Evolutionary conservation across 2,888 invertebrate genomes (phyloP).

Genomic region (Capitulum mitella): DNA sequence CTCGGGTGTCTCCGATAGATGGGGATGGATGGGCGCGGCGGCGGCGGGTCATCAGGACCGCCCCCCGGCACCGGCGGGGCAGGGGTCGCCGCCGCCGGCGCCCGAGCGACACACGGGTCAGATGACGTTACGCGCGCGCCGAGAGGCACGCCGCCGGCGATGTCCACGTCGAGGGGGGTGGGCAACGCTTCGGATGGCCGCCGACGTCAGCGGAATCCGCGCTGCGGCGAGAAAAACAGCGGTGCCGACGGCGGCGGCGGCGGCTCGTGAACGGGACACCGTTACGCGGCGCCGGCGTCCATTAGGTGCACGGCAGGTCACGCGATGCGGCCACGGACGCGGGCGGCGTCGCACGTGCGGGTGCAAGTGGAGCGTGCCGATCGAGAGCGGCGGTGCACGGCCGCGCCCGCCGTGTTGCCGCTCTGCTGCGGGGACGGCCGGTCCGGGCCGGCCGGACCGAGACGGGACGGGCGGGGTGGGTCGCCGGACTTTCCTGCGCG

Average conservation of each 20-base stretch:
- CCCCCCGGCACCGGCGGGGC: background rate
- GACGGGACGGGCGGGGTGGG: too few species aligned
- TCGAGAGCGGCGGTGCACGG: background rate
- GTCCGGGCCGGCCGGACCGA: too few species aligned
- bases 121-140: background rate
- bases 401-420: background rate
- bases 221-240: too few species aligned
- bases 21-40: constrained; percentile 5
- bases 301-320: background rate
- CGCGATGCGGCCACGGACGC: background rate
- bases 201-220: background rate
- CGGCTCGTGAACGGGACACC: background rate
- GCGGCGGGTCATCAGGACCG: constrained; percentile 9
- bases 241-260: background rate
- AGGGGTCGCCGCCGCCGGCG: background rate
- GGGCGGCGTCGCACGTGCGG: background rate
- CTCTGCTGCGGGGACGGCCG: too few species aligned
- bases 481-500: too few species aligned
- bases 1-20: background rate
- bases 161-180: too few species aligned
- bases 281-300: background rate
- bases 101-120: background rate
- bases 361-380: background rate
- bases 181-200: too few species aligned
- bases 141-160: too few species aligned